Evolutionary conservation across 2,797 vertebrate species (phyloP).

Genomic region (Semaprochilodus insignis): DNA sequence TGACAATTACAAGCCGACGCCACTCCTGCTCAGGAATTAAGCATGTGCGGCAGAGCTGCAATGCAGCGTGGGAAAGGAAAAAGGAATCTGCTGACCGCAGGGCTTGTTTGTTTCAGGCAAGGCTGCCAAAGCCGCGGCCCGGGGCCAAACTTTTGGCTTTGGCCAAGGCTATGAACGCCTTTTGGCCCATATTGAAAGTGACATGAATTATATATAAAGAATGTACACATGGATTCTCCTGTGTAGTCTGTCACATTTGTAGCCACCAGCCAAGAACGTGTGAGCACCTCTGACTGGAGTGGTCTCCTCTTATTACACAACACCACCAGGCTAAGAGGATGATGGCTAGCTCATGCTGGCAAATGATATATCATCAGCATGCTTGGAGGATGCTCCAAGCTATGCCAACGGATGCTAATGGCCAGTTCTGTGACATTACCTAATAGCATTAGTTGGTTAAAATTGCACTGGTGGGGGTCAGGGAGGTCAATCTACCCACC

Average conservation of each 20-base stretch:
- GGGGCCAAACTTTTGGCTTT: background rate
- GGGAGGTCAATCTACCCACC: no score
- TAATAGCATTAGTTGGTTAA: no score
- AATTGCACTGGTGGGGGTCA: no score
- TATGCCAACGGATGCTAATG: no score
- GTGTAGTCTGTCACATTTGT: background rate
- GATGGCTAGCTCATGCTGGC: no score
- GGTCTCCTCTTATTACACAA: background rate
- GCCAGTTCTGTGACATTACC: no score
- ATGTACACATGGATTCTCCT: background rate
- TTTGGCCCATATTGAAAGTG: background rate
- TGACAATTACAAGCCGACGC: slow-evolving; percentile 57
- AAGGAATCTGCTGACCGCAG: slow-evolving; percentile 48
- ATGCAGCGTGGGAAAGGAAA: slow-evolving; percentile 40
- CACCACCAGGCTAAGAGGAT: no score
- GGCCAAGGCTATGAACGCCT: background rate
- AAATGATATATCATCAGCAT: no score
- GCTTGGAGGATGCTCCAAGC: no score
- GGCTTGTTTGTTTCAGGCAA: background rate
- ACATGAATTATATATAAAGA: slow-evolving; percentile 8
- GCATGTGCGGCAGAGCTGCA: slow-evolving; percentile 42
- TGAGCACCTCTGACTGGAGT: background rate
- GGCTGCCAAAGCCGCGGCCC: background rate
- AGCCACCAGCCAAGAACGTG: background rate
- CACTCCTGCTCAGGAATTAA: slow-evolving; percentile 42